A percentile compares a stretch with the other conserved stretches of the same genome.
phyloP scores from a whole-genome alignment of 2,113 vertebrate genomes.

The Hiodon alosoides region DNA sequence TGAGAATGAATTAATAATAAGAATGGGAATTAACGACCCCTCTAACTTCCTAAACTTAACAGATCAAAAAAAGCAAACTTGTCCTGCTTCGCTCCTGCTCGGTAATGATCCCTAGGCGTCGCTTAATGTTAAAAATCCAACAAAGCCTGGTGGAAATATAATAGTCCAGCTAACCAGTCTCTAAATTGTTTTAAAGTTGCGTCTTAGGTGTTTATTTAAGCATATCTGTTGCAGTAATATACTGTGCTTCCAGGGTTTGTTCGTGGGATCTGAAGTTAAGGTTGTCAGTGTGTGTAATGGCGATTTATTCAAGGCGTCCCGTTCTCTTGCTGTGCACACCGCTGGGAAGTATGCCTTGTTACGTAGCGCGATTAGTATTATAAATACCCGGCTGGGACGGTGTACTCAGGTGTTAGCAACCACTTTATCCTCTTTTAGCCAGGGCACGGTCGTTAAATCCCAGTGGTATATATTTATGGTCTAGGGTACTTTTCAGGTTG shows the following conservation, averaged over 20 bases:
- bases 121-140: too few species aligned
- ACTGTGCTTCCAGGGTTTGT: background rate
- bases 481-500: background rate
- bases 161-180: background rate
- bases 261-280: background rate
- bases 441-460: constrained; percentile 12
- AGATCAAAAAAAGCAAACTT: too few species aligned
- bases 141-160: too few species aligned
- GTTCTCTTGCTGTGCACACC: background rate
- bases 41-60: too few species aligned
- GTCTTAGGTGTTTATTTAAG: too few species aligned
- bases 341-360: background rate
- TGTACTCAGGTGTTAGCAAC: constrained; percentile 1
- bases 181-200: background rate
- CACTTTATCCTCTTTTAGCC: constrained; percentile 17
- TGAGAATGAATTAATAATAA: too few species aligned
- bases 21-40: too few species aligned
- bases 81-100: too few species aligned
- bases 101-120: too few species aligned
- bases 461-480: background rate
- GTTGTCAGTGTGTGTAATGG: background rate
- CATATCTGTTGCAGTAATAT: background rate
- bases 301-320: background rate
- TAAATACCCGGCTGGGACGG: constrained; percentile 12
- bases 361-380: constrained; percentile 18